These are phyloP conservation scores for Sminthopsis crassicaudata DNA, from an alignment of 2,113 vertebrate genomes.

Conservation along the genomic window DNA sequence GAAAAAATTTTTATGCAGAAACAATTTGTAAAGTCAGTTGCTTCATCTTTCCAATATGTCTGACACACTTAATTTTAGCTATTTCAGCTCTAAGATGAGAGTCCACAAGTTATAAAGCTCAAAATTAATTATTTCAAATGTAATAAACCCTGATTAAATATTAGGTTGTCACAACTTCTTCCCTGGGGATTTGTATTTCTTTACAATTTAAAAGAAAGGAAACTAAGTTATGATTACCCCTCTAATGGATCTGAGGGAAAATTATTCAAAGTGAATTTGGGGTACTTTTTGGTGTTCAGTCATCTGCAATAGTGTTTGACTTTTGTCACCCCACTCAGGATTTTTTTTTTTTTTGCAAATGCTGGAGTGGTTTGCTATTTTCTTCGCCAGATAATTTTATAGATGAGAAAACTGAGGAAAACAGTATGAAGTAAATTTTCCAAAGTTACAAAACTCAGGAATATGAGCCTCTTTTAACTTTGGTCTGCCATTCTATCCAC, in stretches of 20 bases:
- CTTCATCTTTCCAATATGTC: neutral
- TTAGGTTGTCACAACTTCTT: neutral
- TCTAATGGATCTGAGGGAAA: neutral
- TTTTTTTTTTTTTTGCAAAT: neutral
- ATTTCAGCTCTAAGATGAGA: constrained; percentile 34
- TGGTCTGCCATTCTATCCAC: neutral
- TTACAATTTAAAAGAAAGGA: neutral
- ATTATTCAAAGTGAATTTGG: neutral
- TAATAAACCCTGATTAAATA: neutral
- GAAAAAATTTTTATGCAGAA: constrained; percentile 29
- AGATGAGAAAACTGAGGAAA: neutral
- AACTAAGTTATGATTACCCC: neutral
- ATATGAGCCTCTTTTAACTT: neutral
- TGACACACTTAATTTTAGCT: constrained; percentile 42
- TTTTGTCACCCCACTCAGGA: neutral
- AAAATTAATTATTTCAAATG: neutral
- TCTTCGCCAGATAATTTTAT: too few species aligned
- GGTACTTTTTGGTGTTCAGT: neutral
- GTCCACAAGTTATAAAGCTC: constrained; percentile 46
- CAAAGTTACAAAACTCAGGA: neutral
- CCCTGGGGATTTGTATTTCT: neutral
- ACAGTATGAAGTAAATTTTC: neutral
- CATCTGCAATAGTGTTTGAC: neutral
- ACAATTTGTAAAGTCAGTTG: constrained; percentile 11
- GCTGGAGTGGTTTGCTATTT: too few species aligned